phyloP scores from a whole-genome alignment of 2,888 invertebrate species.

The Furcula furcula region DNA sequence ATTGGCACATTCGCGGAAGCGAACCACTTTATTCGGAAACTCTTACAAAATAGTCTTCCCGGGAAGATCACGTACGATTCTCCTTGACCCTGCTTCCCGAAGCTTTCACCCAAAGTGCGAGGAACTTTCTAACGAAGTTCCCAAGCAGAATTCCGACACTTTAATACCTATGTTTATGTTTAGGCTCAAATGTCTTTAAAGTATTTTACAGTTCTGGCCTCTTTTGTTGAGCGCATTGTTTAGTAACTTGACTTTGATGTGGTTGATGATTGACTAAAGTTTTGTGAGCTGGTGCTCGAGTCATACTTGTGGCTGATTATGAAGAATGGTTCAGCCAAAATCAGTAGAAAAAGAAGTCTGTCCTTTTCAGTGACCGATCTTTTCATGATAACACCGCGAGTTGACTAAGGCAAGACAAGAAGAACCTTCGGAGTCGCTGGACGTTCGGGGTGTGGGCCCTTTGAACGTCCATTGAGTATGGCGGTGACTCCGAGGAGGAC shows the following conservation, averaged over 20 bases:
- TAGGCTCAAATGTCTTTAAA: conserved; percentile 25
- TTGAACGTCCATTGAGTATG: too few relatives aligned
- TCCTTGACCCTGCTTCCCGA: conserved; percentile 19
- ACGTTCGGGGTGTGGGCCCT: too few relatives aligned
- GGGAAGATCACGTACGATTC: conserved; percentile 30
- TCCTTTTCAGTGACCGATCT: too few relatives aligned
- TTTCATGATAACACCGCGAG: too few relatives aligned
- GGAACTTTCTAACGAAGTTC: conserved; percentile 36
- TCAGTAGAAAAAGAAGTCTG: too few relatives aligned
- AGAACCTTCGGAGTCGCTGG: too few relatives aligned
- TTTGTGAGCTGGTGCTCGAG: too few relatives aligned
- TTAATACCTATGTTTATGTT: conserved; percentile 34
- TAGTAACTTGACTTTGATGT: background rate
- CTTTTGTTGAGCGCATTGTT: conserved; percentile 16
- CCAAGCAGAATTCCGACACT: conserved; percentile 27
- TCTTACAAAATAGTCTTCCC: conserved; percentile 9
- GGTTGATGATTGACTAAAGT: background rate
- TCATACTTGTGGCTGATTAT: too few relatives aligned
- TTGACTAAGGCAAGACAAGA: too few relatives aligned
- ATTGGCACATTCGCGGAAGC: background rate
- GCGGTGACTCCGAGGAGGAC: too few relatives aligned
- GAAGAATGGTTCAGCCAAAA: too few relatives aligned
- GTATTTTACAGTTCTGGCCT: conserved; percentile 26
- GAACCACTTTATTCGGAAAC: conserved; percentile 6
- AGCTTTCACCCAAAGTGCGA: conserved; percentile 14